Percentiles rank a stretch among this genome's conserved stretches.
phyloP scores from a whole-genome alignment of 2,888 invertebrate species.

The Leistus spinibarbis region DNA sequence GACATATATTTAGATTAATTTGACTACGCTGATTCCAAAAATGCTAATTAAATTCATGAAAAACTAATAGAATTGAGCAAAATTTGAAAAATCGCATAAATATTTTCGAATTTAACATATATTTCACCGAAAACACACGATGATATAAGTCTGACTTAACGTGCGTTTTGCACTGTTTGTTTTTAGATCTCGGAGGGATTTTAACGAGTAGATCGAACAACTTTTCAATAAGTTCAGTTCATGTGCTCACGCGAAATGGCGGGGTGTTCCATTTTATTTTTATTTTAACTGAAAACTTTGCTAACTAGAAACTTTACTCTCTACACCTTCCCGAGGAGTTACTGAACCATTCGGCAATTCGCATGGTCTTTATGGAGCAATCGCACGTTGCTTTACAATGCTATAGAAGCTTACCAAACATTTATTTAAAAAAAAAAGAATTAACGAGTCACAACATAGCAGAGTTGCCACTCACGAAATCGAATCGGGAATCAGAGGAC shows the following conservation, averaged over 20 bases:
- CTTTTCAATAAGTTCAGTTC: not conserved
- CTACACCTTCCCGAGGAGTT: not conserved
- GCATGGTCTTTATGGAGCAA: conserved; percentile 1
- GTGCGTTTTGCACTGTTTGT: not conserved
- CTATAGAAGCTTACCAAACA: not conserved
- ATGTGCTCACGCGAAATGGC: not conserved
- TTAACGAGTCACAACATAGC: not conserved
- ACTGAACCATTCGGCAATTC: conserved; percentile 4
- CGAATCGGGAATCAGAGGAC: no score
- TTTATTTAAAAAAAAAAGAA: not conserved
- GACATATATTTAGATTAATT: no score
- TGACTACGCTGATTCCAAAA: no score
- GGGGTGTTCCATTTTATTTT: not conserved
- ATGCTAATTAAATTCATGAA: no score
- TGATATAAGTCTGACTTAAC: not conserved
- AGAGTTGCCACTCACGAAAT: no score
- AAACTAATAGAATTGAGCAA: no score
- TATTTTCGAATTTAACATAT: no score
- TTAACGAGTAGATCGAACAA: conserved; percentile 2
- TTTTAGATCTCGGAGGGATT: not conserved
- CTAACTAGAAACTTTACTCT: not conserved
- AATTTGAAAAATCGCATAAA: no score
- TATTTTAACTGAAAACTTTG: not conserved
- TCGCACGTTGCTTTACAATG: not conserved
- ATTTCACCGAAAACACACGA: not conserved